Base-by-base conservation (phyloP, 1,140 invertebrate genomes). In the Melitaea cinxia region DNA sequence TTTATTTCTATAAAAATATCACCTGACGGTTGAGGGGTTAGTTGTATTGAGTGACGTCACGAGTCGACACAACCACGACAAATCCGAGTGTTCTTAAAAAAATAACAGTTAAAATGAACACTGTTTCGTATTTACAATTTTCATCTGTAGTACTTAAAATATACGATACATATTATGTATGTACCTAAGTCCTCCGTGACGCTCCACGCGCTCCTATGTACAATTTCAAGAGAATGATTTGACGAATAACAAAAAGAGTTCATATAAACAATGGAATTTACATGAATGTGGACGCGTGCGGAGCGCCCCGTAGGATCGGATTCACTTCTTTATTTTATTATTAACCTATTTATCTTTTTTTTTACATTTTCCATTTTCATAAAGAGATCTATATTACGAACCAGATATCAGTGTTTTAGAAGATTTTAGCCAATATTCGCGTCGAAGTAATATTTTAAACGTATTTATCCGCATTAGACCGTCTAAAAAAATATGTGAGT, bases 61-160 rank as follows among this genome's bases (percentile, higher is more conserved):
- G 50, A 55, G 14, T 47, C 49, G 35, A 30, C 19, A 24, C 39
- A 61, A 42, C 37, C 61, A 53, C 47, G 55, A 59, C 53, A 47
- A 63, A 71, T 63, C 66, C 37, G 53, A 72, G 72, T 82, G 77
- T 77, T 77, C 74, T 76, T 78, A 86, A 83, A 80, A 81, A 82
- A 80, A 83, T 80, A 83, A 83, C 75, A 82, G 68, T 82, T 78
- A 78, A 80, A 86, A 78, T 80, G 75, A 83, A 84, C 76, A 87
- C 77, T 77, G 77, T 82, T 72, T 77, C 68, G 73, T 86, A 86
- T 88, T 86, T 88, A 88, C 85, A 88, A 78, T 78, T 77, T 80
- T 75, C 68, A 65, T 75, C 69, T 72, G 55, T 61, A 73, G 65
- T 79, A 79, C 77, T 79, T 81, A 81, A 81, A 82, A 83, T 85